Evolutionary conservation across 2,797 vertebrate genomes (phyloP), one percentile per base, ranked within the genome.

Genomic region (Chiloscyllium punctatum): DNA sequence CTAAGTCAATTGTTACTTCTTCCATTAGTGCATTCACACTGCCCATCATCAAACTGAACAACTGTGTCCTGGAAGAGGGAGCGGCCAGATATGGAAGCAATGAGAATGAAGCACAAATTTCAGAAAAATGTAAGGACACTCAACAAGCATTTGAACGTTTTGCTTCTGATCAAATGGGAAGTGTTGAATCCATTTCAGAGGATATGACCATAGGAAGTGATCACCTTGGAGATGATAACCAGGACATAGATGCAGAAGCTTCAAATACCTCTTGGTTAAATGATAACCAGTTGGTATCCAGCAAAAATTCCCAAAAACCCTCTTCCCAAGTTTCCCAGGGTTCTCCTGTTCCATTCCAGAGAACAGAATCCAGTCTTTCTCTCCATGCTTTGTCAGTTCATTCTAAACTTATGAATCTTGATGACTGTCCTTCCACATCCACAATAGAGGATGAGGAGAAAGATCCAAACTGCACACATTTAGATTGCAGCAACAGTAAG

Each of bases 11-110:
- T 3, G 97, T 99, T 86, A 97, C 98, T 51, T 99, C 99, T 95
- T 99, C 99, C 0, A 97, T 99, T 69, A 99, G 98, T 8, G 98
- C 98, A 84, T 99, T 99, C 96, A 98, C 99, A 57, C 97, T 99
- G 94, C 98, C 98, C 7, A 98, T 99, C 90, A 97, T 98, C 97
- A 99, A 98, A 94, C 98, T 98, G 90, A 98, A 98, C 96, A 98
- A 98, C 96, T 97, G 97, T 96, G 98, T 98, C 96, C 97, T 98
- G 97, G 98, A 97, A 95, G 98, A 98, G 96, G 90, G 66, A 21
- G 25, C 51, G 8, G 21, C 94, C 68, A 94, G 11, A 37, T 21
- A 11, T 77, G 48, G 72, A 16, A 97, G 96, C 88, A 96, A 97
- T n/a, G 96, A 96, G 77, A 0, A 96, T 88, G 0, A 88, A 96